Base-by-base conservation (phyloP, 2,797 vertebrate species). In the Caiman crocodilus region DNA sequence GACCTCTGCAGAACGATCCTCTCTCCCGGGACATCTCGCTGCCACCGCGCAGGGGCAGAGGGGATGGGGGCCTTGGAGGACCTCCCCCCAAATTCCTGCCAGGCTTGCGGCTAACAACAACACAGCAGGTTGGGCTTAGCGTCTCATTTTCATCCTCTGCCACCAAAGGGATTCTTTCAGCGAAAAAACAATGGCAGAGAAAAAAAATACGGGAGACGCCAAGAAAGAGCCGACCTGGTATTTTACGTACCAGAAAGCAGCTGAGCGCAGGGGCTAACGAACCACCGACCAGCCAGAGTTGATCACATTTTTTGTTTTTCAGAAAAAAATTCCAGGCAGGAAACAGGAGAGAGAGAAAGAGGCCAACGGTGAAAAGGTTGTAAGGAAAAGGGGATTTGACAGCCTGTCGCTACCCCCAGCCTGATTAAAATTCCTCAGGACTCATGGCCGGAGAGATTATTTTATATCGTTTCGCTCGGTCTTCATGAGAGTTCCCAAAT, bases 341-440 rank as follows among this genome's bases (percentile, higher is more conserved):
- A 93, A 96, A 84, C 89, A 93, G 94, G 94, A 96, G 64, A 94
- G 78, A 90, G 94, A 90, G 94, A 85, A 95, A 94, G 95, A 95
- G 35, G 35, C 94, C 92, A 93, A 15, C 25, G 13, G 25, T 94
- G 85, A 95, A 96, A 96, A 95, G 95, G 95, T 92, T 89, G 90
- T 89, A 95, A 50, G 94, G 92, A 90, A 92, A 81, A 96, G 93
- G 89, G 89, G 96, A 95, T 94, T 92, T 32, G 18, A 18, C 67
- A 25, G 32, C 69, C 94, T 94, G 83, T 81, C 3, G 85, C 81
- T 96, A 69, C 93, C 90, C 90, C 89, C 94, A 94, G 89, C 90
- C 89, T 96, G 95, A 96, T 96, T 96, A 95, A 96, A 96, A 96
- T 96, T 96, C 96, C 93, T 95, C 87, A 92, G 89, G 60, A 92